Evolutionary conservation across 64 coral and sea anemone species (phyloP), one percentile per base, ranked within the genome.

Genomic region (Montipora cactus): DNA sequence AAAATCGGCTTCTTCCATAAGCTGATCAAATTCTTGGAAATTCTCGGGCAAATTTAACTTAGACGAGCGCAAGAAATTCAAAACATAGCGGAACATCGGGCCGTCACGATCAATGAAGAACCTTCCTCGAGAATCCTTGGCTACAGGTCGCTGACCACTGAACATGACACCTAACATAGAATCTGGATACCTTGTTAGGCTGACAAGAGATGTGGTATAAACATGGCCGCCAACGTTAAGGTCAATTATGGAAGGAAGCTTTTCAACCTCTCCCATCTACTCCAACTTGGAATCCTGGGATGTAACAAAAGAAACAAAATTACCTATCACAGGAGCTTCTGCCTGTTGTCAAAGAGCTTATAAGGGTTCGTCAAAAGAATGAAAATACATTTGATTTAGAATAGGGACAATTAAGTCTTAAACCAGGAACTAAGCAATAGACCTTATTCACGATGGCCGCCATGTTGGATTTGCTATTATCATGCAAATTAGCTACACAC

Each of bases 61-160:
- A 48, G 75, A 90, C 7, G 93, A 95, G 20, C 93, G 93, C 47
- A 95, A 64, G 22, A 90, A 95, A 72, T 95, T 88, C 45, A 95
- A 83, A 59, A 95, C 93, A 67, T 90, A 89, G 1, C 89, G 87
- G 47, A 95, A 95, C 49, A 95, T 28, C 0, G 88, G 79, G 18
- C 93, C 93, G 57, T 95, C 93, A 11, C 93, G 93, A 95, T 95
- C 93, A 16, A 95, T 95, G 49, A 95, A 95, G 71, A 90, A 90
- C 78, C 83, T 90, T 19, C 93, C 93, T 15, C 89, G 89, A 1
- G 93, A 67, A 67, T 95, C 93, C 46, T 83, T 88, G 4, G 93
- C 89, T 53, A 95, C 81, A 4, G 89, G 20, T 15, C 89, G 47
- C 47, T 77, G 88, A 13, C 93, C 93, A 47, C 93, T 95, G 58